Evolutionary conservation across 2,888 invertebrate genomes (phyloP).

Genomic region (Mantis religiosa): DNA sequence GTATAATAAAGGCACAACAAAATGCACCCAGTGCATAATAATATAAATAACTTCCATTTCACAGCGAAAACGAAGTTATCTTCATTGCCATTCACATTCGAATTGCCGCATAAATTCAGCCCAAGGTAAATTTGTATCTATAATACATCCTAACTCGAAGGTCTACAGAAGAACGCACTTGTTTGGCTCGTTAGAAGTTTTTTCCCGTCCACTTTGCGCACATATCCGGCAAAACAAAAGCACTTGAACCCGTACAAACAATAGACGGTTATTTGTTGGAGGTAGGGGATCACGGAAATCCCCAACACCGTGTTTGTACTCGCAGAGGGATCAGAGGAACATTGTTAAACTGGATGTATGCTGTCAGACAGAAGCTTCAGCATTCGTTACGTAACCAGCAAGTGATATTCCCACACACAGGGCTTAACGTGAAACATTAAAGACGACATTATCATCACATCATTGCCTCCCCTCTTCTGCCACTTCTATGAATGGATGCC

Average conservation of each 20-base stretch:
- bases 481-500: too few relatives aligned
- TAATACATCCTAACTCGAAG: too few relatives aligned
- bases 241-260: neutral
- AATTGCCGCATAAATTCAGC: too few relatives aligned
- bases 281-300: neutral
- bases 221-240: neutral
- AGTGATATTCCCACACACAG: neutral
- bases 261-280: neutral
- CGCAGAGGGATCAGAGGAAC: neutral
- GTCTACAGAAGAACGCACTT: neutral
- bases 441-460: too few relatives aligned
- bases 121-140: too few relatives aligned
- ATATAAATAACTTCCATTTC: too few relatives aligned
- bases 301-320: neutral
- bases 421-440: neutral
- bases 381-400: neutral
- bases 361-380: neutral
- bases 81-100: too few relatives aligned
- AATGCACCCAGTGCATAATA: too few relatives aligned
- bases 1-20: too few relatives aligned
- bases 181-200: neutral
- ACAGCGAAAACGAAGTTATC: too few relatives aligned
- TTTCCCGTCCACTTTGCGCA: neutral
- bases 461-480: too few relatives aligned
- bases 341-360: neutral